Evolutionary conservation across 2,113 vertebrate species (phyloP).

Genomic region (Pungitius pungitius): DNA sequence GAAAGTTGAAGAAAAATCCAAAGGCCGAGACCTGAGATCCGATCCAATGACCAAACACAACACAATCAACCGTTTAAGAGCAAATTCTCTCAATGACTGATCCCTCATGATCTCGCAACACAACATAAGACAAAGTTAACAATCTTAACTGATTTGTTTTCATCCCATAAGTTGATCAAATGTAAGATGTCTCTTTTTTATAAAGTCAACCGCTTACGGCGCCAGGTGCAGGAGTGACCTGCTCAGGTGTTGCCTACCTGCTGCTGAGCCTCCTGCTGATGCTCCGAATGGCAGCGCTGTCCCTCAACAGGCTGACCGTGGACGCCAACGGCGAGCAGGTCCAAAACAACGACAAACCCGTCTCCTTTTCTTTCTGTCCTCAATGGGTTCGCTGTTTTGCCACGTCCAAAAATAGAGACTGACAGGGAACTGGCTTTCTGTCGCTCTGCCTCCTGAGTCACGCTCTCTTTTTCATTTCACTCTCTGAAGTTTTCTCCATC

Average conservation of each 20-base stretch:
- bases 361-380: slow-evolving; percentile 6
- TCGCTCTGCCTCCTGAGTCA: slow-evolving; percentile 7
- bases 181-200: too few relatives aligned
- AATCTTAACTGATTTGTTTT: too few relatives aligned
- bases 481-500: background rate
- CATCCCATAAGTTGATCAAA: too few relatives aligned
- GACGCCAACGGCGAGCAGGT: slow-evolving; percentile 21
- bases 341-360: slow-evolving; percentile 27
- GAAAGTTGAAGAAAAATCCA: too few relatives aligned
- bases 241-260: slow-evolving; percentile 66
- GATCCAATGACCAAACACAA: too few relatives aligned
- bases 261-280: slow-evolving; percentile 59
- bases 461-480: slow-evolving; percentile 3
- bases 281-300: slow-evolving; percentile 47
- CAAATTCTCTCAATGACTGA: too few relatives aligned
- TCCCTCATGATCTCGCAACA: too few relatives aligned
- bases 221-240: background rate
- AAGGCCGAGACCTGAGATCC: too few relatives aligned
- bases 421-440: background rate
- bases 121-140: too few relatives aligned
- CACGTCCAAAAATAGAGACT: slow-evolving; percentile 15
- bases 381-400: background rate
- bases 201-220: background rate
- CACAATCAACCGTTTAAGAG: too few relatives aligned
- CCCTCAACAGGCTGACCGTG: slow-evolving; percentile 52